Conservation (phyloP, 2,113 vertebrate genomes). For the Eubucco bourcierii region DNA sequence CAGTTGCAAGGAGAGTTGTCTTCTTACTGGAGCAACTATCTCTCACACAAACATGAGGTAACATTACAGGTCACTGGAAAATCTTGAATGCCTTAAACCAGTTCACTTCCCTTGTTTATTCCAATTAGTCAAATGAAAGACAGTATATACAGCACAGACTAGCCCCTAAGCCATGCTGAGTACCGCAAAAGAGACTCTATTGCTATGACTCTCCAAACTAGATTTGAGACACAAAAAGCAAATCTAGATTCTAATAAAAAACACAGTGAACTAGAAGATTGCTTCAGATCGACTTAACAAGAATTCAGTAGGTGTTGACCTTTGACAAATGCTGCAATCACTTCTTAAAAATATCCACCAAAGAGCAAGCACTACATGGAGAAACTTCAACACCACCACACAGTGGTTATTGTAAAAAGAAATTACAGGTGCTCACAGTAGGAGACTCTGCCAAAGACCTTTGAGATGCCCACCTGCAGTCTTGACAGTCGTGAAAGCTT, state of each 20-base stretch:
- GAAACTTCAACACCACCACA: no score
- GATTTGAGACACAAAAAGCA: background rate
- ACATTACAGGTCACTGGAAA: background rate
- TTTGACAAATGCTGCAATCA: background rate
- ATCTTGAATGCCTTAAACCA: background rate
- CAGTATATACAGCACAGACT: background rate
- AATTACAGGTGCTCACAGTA: no score
- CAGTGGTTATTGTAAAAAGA: no score
- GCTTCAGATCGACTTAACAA: background rate
- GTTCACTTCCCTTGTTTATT: background rate
- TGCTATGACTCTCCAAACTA: background rate
- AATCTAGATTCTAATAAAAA: background rate
- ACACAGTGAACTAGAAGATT: background rate
- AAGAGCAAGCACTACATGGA: no score
- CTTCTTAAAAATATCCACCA: background rate
- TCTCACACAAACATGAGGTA: background rate
- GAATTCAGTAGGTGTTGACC: background rate
- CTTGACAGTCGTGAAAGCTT: no score
- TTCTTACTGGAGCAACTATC: background rate
- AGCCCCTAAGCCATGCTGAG: background rate
- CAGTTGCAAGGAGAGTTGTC: background rate
- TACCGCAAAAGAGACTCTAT: background rate
- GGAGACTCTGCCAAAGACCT: no score
- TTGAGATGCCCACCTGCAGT: no score
- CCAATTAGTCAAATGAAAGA: background rate